phyloP scores from a whole-genome alignment of 1,140 invertebrate species.

The Musca domestica region DNA sequence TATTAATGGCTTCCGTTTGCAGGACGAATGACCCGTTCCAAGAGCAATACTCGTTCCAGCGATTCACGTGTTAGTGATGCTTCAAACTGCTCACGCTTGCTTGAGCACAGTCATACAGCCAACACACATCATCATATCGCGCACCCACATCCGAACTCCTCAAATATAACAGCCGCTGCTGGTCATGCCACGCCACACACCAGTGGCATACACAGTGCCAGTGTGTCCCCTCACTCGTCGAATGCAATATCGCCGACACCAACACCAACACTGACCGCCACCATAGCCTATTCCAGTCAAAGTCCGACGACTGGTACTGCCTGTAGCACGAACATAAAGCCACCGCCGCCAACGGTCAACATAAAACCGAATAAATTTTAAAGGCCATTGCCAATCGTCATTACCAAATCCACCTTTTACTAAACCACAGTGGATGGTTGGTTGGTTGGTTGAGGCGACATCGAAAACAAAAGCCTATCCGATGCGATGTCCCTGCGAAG shows the following conservation, averaged over 20 bases:
- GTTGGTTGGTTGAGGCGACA: too few species aligned
- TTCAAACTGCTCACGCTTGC: conserved; percentile 48
- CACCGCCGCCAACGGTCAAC: conserved; percentile 20
- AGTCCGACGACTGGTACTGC: conserved; percentile 28
- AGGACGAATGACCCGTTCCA: conserved; percentile 53
- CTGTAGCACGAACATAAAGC: conserved; percentile 35
- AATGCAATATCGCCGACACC: neutral
- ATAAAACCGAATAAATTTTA: conserved; percentile 48
- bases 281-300: conserved; percentile 35
- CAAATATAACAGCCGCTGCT: conserved; percentile 23
- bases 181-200: conserved; percentile 24
- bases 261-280: conserved; percentile 28
- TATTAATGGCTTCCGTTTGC: conserved; percentile 20
- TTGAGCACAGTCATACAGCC: conserved; percentile 38
- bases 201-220: conserved; percentile 18
- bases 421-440: too few species aligned
- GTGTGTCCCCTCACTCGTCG: conserved; percentile 10
- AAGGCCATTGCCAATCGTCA: too few species aligned
- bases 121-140: conserved; percentile 14
- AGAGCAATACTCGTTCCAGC: conserved; percentile 52
- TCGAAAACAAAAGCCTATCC: too few species aligned
- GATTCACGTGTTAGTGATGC: conserved; percentile 52
- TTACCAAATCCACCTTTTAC: too few species aligned
- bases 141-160: conserved; percentile 20
- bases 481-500: too few species aligned